Evolutionary conservation across 2,888 invertebrate genomes (phyloP), one percentile per base, ranked within the genome.

Genomic region (Elegia similella): DNA sequence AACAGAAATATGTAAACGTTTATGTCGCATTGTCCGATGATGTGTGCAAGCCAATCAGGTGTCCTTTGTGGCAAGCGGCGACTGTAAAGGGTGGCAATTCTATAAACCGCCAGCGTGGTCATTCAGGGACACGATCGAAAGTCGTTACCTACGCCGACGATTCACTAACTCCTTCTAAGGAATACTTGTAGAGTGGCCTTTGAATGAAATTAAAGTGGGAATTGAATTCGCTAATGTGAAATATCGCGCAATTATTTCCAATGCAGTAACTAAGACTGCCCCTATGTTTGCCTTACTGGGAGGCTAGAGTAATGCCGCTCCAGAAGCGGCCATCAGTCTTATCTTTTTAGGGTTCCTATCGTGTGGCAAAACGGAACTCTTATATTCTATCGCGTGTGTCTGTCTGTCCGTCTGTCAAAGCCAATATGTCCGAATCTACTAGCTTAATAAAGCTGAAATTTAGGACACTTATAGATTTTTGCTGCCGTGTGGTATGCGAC

Each of bases 21-120:
- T 88, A 88, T 88, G 86, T 80, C 61, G 79, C 75, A 87, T 88
- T 88, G 87, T 88, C 73, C 75, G 62, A 60, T 57, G 72, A 73
- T 74, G 73, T 74, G 78, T 76, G 73, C 72, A 65, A 74, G 72
- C 76, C 82, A 82, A 82, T 83, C 84, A 79, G 66, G 59, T 64
- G 59, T 62, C 72, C 72, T 72, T 78, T 75, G 76, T 74, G 61
- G 65, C 67, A 73, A 73, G 76, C 69, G 61, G 62, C 59, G 62
- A 63, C 70, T 57, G 74, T 76, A 81, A 76, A 80, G 77, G 70
- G 71, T 67, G 65, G 66, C 61, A 73, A 68, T 73, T 72, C 69
- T 76, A 76, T 79, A 78, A 78, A 73, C 72, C 67, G 67, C 59
- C 58, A 57, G 61, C 59, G 63, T 64, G 62, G 62, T 61, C 66